Evolutionary conservation across 2,113 vertebrate genomes (phyloP).

Genomic region (Protomyctophum bolini): DNA sequence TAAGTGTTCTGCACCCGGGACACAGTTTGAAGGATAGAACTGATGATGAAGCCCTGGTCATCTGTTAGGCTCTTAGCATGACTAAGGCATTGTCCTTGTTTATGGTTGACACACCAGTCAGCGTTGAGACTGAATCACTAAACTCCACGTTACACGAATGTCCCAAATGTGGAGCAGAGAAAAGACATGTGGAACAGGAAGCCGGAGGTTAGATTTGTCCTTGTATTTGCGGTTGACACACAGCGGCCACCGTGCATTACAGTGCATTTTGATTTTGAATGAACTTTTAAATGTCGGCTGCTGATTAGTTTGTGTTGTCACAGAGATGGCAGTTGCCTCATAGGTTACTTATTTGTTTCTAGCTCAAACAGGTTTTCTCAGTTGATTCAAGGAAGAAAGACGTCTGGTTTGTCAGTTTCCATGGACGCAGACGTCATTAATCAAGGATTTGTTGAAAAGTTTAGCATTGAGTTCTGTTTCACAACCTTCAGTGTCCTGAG

Average conservation of each 20-base stretch:
- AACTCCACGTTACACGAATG: background rate
- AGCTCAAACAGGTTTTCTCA: slow-evolving; percentile 62
- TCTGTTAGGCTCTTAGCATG: background rate
- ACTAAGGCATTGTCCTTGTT: slow-evolving; percentile 55
- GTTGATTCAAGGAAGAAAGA: slow-evolving; percentile 37
- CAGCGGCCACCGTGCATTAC: background rate
- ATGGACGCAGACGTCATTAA: slow-evolving; percentile 41
- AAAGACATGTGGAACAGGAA: background rate
- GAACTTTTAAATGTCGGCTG: slow-evolving; percentile 18
- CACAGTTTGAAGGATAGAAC: background rate
- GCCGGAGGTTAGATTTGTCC: background rate
- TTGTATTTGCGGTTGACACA: background rate
- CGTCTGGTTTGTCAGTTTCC: slow-evolving; percentile 55
- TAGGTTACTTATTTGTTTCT: slow-evolving; percentile 66
- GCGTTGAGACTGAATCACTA: background rate
- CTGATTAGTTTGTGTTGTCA: slow-evolving; percentile 10
- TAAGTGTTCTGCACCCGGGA: background rate
- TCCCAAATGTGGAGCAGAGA: background rate
- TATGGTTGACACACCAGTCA: slow-evolving; percentile 31
- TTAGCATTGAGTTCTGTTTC: slow-evolving; percentile 8
- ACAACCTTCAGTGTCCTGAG: slow-evolving; percentile 7
- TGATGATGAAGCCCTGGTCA: slow-evolving; percentile 7
- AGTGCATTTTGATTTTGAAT: slow-evolving; percentile 35
- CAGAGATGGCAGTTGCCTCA: slow-evolving; percentile 13
- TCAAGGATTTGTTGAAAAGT: slow-evolving; percentile 46